Evolutionary conservation across 1,140 invertebrate genomes (phyloP), one percentile per base, ranked within the genome.

Genomic region (Drosophila hydei): DNA sequence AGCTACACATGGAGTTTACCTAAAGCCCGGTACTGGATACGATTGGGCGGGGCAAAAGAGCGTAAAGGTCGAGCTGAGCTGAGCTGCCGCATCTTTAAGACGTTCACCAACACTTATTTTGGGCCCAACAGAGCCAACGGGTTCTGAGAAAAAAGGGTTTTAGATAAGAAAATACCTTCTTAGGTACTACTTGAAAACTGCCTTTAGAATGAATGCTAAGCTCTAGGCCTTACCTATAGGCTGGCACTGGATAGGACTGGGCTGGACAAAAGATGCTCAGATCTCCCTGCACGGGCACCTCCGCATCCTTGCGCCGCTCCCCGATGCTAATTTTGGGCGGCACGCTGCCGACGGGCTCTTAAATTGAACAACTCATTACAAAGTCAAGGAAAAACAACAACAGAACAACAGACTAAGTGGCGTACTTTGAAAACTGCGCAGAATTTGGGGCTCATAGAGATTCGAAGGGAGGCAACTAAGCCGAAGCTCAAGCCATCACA

Each of bases 341-440:
- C 79, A 94, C 94, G 91, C 93, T 95, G 89, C 94, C 94, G 79
- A 95, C 93, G 16, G 95, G 95, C 91, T 96, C 95, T 95, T 93
- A 69, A 75, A 70, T 23, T 25, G 38, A 61, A 56, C 90, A 59
- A 42, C 6, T 38, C 9, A 21, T 40, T 40, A 58, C 5, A 42
- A 14, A 16, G 6, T 42, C n/a, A 42, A 59, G 47, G 68, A 47
- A 33, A 21, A 38, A 54, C 16, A 55, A 56, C 12, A n/a, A 65
- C 33, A 52, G 54, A 33, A 60, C 25, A 16, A 27, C 0, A 30
- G 19, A 23, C 14, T 14, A 45, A 56, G 18, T 51, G 43, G 12
- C 43, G 40, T 59, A 50, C 42, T 84, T 64, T 89, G 70, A 71
- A 88, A 88, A 79, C 83, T 87, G 75, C 63, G 68, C n/a, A 42